Percentiles rank a stretch among this genome's conserved stretches.
phyloP scores from a whole-genome alignment of 2,888 invertebrate species.

The Chaetogeoica ovagalla region DNA sequence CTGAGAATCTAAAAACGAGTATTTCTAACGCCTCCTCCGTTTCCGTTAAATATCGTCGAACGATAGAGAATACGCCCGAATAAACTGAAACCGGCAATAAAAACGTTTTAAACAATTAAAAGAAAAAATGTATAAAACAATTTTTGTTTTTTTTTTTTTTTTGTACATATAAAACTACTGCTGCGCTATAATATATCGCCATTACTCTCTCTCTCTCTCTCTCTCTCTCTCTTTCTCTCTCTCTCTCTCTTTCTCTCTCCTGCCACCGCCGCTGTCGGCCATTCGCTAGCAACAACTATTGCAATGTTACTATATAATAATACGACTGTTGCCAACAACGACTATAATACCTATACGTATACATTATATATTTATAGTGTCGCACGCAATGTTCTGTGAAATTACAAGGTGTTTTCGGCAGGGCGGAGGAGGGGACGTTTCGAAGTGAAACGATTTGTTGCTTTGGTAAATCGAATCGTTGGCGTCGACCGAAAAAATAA shows the following conservation, averaged over 20 bases:
- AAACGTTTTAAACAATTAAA: neutral
- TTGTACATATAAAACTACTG: no score
- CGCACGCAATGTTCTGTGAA: conserved; percentile 32
- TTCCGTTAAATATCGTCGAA: no score
- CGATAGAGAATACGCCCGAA: no score
- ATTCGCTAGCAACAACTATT: neutral
- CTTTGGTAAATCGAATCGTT: conserved; percentile 14
- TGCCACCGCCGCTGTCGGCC: neutral
- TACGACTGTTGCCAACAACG: conserved; percentile 24
- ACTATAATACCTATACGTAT: neutral
- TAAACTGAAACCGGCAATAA: neutral
- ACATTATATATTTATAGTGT: no score
- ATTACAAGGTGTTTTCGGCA: conserved; percentile 26
- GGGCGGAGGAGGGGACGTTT: neutral
- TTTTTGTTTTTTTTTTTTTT: no score
- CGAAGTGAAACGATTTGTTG: conserved; percentile 20
- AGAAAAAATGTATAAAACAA: neutral
- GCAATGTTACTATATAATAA: conserved; percentile 1
- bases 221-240: no score
- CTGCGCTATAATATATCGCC: no score
- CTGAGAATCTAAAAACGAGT: no score
- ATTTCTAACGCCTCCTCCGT: no score
- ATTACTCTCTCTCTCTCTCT: no score
- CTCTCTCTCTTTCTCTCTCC: no score
- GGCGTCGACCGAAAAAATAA: neutral